A percentile compares a stretch with the other conserved stretches of the same genome.
Evolutionary conservation across 1,140 invertebrate species (phyloP).

Genomic region (Caenorhabditis brenneri): DNA sequence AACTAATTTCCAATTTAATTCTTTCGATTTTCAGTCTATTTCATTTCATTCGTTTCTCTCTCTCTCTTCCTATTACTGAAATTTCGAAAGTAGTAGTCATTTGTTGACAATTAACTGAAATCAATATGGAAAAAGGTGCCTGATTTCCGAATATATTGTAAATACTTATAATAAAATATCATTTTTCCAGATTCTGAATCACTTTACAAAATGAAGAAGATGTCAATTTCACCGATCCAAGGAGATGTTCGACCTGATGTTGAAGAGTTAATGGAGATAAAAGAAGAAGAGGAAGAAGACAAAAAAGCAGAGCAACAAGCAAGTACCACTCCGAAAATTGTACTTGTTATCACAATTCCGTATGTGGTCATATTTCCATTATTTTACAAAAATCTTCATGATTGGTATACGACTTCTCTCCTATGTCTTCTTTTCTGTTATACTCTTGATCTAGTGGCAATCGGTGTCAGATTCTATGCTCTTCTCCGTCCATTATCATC

Average conservation of each 20-base stretch:
- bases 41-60: neutral
- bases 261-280: neutral
- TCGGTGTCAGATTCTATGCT: neutral
- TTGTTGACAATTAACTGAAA: too few species aligned
- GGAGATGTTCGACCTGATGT: neutral
- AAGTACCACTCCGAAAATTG: neutral
- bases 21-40: neutral
- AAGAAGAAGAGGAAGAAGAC: slow-evolving; percentile 16
- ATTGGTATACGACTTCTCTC: slow-evolving; percentile 30
- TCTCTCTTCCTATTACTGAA: too few species aligned
- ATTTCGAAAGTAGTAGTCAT: too few species aligned
- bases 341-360: neutral
- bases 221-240: neutral
- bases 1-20: too few species aligned
- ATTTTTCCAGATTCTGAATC: too few species aligned
- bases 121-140: too few species aligned
- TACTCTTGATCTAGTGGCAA: slow-evolving; percentile 19
- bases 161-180: too few species aligned
- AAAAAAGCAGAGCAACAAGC: neutral
- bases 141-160: too few species aligned
- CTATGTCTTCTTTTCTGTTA: neutral
- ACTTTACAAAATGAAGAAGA: neutral
- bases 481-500: neutral
- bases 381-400: slow-evolving; percentile 5
- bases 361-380: slow-evolving; percentile 4